Percentiles rank a stretch among this genome's conserved stretches.
These are phyloP conservation scores for Cotesia typhae DNA, from an alignment of 1,140 invertebrate genomes.

Conservation along the genomic window DNA sequence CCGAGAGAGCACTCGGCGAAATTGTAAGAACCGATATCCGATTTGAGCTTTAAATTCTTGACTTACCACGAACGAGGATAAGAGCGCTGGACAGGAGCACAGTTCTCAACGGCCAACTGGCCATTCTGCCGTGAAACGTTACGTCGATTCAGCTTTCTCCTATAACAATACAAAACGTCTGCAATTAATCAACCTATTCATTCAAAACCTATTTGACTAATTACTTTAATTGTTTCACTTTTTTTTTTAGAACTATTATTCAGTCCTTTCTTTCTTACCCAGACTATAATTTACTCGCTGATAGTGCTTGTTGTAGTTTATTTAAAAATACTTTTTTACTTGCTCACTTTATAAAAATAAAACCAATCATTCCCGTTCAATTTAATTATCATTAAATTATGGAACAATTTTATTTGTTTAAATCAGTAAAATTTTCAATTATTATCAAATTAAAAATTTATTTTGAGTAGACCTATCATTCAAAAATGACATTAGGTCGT, in stretches of 20 bases:
- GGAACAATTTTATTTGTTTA: too few relatives aligned
- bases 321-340: too few relatives aligned
- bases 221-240: slow-evolving; percentile 23
- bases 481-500: too few relatives aligned
- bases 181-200: slow-evolving; percentile 56
- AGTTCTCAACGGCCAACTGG: slow-evolving; percentile 60
- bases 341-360: too few relatives aligned
- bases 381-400: too few relatives aligned
- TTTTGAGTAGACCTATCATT: too few relatives aligned
- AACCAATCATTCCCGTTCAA: too few relatives aligned
- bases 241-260: not conserved
- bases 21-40: not conserved
- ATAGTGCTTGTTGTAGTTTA: too few relatives aligned
- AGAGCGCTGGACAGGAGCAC: slow-evolving; percentile 61
- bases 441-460: too few relatives aligned
- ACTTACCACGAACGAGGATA: slow-evolving; percentile 64
- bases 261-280: not conserved
- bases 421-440: too few relatives aligned
- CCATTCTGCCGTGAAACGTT: slow-evolving; percentile 65
- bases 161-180: slow-evolving; percentile 58
- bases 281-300: too few relatives aligned
- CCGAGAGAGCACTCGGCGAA: not conserved
- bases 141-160: slow-evolving; percentile 67
- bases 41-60: not conserved
- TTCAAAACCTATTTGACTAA: slow-evolving; percentile 39